Conservation (phyloP, 2,888 invertebrate genomes). For the Masnerella sp. region DNA sequence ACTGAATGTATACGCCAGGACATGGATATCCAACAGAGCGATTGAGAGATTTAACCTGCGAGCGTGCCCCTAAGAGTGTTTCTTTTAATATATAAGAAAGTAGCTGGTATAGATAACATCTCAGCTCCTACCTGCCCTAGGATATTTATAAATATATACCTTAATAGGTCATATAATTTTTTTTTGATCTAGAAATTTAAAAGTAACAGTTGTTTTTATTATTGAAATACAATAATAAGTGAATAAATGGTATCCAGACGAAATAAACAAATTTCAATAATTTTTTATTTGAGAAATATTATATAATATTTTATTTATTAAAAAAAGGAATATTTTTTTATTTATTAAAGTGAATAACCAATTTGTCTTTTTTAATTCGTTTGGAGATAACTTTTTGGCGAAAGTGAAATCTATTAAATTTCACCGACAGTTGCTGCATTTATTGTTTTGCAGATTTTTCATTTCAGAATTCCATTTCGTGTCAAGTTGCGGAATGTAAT, state of each 20-base stretch:
- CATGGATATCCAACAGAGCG: slow-evolving; percentile 27
- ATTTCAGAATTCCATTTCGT: slow-evolving; percentile 4
- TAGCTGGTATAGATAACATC: slow-evolving; percentile 21
- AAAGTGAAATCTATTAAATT: background rate
- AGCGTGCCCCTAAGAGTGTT: slow-evolving; percentile 39
- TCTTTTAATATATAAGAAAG: slow-evolving; percentile 31
- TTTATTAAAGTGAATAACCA: no score
- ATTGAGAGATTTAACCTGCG: slow-evolving; percentile 34
- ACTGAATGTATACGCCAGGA: slow-evolving; percentile 19
- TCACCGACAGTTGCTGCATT: background rate
- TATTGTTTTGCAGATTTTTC: slow-evolving; percentile 9
- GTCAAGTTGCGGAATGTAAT: slow-evolving; percentile 8
- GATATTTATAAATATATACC: background rate
- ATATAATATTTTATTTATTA: no score
- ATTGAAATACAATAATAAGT: no score
- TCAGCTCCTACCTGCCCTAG: slow-evolving; percentile 17
- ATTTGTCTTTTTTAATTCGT: no score
- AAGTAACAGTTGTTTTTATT: no score
- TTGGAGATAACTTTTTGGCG: no score
- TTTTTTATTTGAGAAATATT: no score
- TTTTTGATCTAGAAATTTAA: no score
- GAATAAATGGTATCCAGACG: no score
- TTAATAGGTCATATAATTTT: slow-evolving; percentile 1
- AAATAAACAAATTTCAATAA: no score
- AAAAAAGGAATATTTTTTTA: no score